Percentiles rank a stretch among this genome's conserved stretches.
phyloP scores from a whole-genome alignment of 1,140 invertebrate species.

The Leguminivora glycinivorella region DNA sequence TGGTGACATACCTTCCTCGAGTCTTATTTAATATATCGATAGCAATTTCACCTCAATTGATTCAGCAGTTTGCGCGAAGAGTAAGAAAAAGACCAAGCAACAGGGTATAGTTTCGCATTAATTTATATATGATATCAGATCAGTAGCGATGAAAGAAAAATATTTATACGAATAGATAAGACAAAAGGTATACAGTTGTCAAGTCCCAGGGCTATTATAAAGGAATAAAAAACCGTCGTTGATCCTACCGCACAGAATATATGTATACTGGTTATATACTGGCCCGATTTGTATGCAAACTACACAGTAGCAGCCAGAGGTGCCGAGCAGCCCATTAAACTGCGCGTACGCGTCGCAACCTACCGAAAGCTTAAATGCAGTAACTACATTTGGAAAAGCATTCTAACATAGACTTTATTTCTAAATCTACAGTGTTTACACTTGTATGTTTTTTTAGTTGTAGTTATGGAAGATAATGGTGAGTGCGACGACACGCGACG shows the following conservation, averaged over 20 bases:
- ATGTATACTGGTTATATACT: slow-evolving; percentile 36
- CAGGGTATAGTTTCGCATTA: too few relatives aligned
- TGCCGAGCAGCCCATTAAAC: slow-evolving; percentile 67
- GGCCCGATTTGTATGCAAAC: slow-evolving; percentile 65
- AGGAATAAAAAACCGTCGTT: neutral
- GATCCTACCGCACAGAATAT: neutral
- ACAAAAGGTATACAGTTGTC: slow-evolving; percentile 48
- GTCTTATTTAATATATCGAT: too few relatives aligned
- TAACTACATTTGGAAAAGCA: neutral
- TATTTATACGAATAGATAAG: slow-evolving; percentile 33
- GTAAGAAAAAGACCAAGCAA: too few relatives aligned
- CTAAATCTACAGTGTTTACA: neutral
- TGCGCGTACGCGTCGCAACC: slow-evolving; percentile 48
- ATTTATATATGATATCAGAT: too few relatives aligned
- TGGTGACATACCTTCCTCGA: too few relatives aligned
- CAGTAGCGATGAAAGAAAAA: too few relatives aligned
- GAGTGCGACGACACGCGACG: slow-evolving; percentile 37
- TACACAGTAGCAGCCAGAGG: slow-evolving; percentile 55
- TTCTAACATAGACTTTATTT: neutral
- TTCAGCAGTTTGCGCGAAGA: too few relatives aligned
- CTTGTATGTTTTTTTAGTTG: neutral
- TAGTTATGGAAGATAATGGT: neutral
- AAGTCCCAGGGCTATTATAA: neutral
- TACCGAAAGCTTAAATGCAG: slow-evolving; percentile 44
- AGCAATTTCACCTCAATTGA: too few relatives aligned